Percentiles rank a stretch among this genome's conserved stretches.
phyloP scores from a whole-genome alignment of 1,140 invertebrate genomes.

The Scylla paramamosain region DNA sequence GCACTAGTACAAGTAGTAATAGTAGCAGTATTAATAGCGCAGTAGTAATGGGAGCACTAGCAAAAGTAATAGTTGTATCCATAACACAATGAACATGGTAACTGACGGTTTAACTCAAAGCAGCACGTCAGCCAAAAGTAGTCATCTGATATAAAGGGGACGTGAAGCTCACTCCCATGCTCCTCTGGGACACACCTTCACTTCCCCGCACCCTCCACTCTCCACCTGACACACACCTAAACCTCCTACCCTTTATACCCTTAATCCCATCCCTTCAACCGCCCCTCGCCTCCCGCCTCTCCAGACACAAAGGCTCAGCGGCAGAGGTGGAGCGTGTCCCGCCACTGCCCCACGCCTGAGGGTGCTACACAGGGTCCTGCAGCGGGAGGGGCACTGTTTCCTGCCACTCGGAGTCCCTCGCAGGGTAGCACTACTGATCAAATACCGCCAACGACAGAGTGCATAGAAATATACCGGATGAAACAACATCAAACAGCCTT shows the following conservation, averaged over 20 bases:
- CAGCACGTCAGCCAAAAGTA: neutral
- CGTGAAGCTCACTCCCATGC: neutral
- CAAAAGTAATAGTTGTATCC: neutral
- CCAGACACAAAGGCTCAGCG: neutral
- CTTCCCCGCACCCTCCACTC: neutral
- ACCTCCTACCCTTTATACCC: neutral
- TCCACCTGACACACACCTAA: neutral
- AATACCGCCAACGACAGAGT: neutral
- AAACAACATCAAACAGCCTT: slow-evolving; percentile 13
- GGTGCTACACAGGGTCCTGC: neutral
- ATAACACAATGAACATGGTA: too few relatives aligned
- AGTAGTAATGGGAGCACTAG: neutral
- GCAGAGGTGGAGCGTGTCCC: neutral
- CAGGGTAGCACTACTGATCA: neutral
- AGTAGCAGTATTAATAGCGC: neutral
- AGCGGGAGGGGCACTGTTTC: neutral
- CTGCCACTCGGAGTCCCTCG: neutral
- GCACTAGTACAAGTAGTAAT: neutral
- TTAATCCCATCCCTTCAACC: neutral
- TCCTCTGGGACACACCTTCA: neutral
- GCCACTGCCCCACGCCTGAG: neutral
- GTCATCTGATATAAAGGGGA: neutral
- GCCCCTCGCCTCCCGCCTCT: neutral
- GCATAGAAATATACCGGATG: neutral
- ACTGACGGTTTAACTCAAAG: too few relatives aligned